Conservation (phyloP, 2,888 invertebrate genomes). For the Elaeidobius kamerunicus region DNA sequence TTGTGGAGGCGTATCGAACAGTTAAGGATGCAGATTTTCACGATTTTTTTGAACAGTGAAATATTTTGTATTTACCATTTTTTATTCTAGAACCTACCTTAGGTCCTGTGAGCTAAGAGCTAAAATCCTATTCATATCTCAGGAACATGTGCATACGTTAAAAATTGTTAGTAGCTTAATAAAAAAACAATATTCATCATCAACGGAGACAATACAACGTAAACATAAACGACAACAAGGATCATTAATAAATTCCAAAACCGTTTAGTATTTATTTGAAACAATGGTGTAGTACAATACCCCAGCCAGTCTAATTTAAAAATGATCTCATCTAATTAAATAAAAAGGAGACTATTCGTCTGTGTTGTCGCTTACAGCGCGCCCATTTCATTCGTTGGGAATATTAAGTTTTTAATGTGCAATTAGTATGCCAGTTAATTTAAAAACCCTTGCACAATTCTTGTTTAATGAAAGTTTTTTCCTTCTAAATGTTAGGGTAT, state of each 20-base stretch:
- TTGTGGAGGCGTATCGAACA: too few species aligned
- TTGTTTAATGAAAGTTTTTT: neutral
- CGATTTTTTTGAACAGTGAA: too few species aligned
- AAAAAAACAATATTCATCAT: neutral
- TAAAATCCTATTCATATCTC: too few species aligned
- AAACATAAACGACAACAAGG: neutral
- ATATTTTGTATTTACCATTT: too few species aligned
- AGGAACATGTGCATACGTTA: too few species aligned
- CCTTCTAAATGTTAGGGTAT: neutral
- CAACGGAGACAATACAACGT: neutral
- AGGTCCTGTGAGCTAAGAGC: too few species aligned
- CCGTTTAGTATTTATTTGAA: neutral
- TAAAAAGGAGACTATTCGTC: slow-evolving; percentile 7
- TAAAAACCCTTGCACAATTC: neutral
- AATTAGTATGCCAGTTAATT: neutral
- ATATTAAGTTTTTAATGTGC: slow-evolving; percentile 1
- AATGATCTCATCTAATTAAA: slow-evolving; percentile 10
- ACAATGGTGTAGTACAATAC: slow-evolving; percentile 6
- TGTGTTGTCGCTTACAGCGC: slow-evolving; percentile 5
- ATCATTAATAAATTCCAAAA: neutral
- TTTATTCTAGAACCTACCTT: too few species aligned
- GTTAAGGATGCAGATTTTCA: too few species aligned
- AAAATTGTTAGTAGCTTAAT: too few species aligned
- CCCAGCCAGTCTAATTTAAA: slow-evolving; percentile 4
- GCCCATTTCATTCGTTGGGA: neutral